These are phyloP conservation scores for Actinia equina DNA, from an alignment of 64 coral and sea anemone species.

Conservation along the genomic window DNA sequence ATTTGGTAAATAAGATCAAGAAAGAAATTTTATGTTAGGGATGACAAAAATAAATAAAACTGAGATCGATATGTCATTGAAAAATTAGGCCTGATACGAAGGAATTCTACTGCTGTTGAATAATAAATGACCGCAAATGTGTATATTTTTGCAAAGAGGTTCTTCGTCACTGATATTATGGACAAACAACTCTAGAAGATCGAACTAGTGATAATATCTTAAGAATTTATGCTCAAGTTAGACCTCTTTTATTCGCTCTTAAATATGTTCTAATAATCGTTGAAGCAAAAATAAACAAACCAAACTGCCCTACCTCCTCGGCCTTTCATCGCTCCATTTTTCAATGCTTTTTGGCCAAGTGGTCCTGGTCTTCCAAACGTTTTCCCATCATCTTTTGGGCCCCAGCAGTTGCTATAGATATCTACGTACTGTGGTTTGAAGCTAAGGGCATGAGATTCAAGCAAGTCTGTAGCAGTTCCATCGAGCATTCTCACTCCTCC, in stretches of 20 bases:
- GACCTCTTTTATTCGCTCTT: neutral
- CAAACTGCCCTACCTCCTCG: slow-evolving; percentile 61
- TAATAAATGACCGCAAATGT: neutral
- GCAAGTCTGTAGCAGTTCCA: slow-evolving; percentile 65
- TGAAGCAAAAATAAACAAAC: neutral
- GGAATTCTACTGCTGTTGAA: neutral
- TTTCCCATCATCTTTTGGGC: slow-evolving; percentile 84
- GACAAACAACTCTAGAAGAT: neutral
- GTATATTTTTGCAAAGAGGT: neutral
- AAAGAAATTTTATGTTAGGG: neutral
- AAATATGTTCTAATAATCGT: neutral
- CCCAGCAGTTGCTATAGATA: slow-evolving; percentile 91
- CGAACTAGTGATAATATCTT: neutral
- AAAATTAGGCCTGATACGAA: neutral
- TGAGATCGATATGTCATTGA: neutral
- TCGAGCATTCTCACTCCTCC: slow-evolving; percentile 90
- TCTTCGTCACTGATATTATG: neutral
- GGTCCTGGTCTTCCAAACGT: slow-evolving; percentile 83
- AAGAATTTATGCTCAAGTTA: neutral
- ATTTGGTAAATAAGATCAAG: neutral
- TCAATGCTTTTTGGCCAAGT: slow-evolving; percentile 54
- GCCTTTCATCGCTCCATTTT: slow-evolving; percentile 68
- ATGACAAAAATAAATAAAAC: neutral
- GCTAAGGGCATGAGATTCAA: slow-evolving; percentile 70
- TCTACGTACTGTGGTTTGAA: slow-evolving; percentile 73